Conservation (phyloP, 2,888 invertebrate species). For the Heteromurus nitidus region DNA sequence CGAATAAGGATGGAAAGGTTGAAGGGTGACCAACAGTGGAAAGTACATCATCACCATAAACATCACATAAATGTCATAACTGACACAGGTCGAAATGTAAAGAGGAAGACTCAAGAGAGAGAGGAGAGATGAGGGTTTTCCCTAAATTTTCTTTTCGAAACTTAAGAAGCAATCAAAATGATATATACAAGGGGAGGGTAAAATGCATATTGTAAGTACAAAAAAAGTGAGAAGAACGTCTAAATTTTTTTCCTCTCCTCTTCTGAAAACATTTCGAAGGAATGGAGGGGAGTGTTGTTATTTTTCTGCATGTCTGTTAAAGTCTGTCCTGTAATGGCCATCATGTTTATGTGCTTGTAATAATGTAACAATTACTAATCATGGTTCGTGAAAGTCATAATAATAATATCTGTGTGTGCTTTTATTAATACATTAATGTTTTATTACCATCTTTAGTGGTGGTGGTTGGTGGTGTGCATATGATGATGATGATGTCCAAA, state of each 20-base stretch:
- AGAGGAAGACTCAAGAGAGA: too few relatives aligned
- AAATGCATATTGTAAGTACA: too few relatives aligned
- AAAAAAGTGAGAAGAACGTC: too few relatives aligned
- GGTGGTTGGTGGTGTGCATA: neutral
- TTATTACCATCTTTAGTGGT: slow-evolving; percentile 20
- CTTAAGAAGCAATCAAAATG: too few relatives aligned
- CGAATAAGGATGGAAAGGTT: neutral
- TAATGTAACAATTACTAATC: slow-evolving; percentile 50
- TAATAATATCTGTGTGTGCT: slow-evolving; percentile 19
- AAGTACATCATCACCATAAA: slow-evolving; percentile 46
- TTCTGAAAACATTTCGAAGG: too few relatives aligned
- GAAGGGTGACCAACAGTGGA: slow-evolving; percentile 1
- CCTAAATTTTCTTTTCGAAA: too few relatives aligned
- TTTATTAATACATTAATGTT: slow-evolving; percentile 16
- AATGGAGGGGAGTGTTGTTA: too few relatives aligned
- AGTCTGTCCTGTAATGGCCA: too few relatives aligned
- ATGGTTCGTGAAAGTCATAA: slow-evolving; percentile 43
- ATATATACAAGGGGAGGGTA: too few relatives aligned
- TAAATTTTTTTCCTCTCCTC: too few relatives aligned
- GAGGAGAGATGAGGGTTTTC: neutral
- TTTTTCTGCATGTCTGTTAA: too few relatives aligned
- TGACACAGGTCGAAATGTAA: slow-evolving; percentile 9
- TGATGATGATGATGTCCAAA: slow-evolving; percentile 32
- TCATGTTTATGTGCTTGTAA: slow-evolving; percentile 21
- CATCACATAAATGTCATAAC: slow-evolving; percentile 30